Evolutionary conservation across 2,113 vertebrate species (phyloP).

Genomic region (Salvelinus alpinus): DNA sequence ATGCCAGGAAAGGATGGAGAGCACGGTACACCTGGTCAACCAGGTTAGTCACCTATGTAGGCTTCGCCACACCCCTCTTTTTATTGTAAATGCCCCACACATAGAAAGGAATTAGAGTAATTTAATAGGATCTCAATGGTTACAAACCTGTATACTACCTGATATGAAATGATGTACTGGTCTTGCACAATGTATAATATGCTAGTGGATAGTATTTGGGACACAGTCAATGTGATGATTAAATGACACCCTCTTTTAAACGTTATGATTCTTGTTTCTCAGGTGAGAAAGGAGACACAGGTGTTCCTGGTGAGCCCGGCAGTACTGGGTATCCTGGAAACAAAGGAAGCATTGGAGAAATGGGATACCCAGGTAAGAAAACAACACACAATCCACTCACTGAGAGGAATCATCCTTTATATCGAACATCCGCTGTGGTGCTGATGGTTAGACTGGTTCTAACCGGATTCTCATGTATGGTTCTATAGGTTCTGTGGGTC

Average conservation of each 20-base stretch:
- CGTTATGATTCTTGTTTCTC: background rate
- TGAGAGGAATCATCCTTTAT: too few relatives aligned
- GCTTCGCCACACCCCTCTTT: background rate
- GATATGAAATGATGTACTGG: too few relatives aligned
- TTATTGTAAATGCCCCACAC: too few relatives aligned
- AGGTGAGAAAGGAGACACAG: slow-evolving; percentile 90
- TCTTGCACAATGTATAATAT: too few relatives aligned
- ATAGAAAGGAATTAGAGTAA: too few relatives aligned
- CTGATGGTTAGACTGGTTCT: background rate
- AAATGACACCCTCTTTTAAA: too few relatives aligned
- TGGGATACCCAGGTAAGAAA: slow-evolving; percentile 90
- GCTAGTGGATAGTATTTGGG: too few relatives aligned
- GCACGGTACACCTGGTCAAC: slow-evolving; percentile 82
- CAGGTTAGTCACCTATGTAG: slow-evolving; percentile 72
- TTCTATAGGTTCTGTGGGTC: slow-evolving; percentile 78
- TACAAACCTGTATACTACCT: too few relatives aligned
- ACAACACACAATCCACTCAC: background rate
- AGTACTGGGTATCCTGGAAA: slow-evolving; percentile 78
- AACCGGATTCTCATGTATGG: background rate
- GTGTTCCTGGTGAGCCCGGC: slow-evolving; percentile 80
- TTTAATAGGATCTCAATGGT: too few relatives aligned
- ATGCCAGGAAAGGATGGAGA: slow-evolving; percentile 86
- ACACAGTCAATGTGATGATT: too few relatives aligned
- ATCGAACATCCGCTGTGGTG: too few relatives aligned
- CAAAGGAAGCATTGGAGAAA: slow-evolving; percentile 86